These are phyloP conservation scores for Mesocricetus auratus DNA, from an alignment of 2,113 vertebrate genomes.

Conservation along the genomic window DNA sequence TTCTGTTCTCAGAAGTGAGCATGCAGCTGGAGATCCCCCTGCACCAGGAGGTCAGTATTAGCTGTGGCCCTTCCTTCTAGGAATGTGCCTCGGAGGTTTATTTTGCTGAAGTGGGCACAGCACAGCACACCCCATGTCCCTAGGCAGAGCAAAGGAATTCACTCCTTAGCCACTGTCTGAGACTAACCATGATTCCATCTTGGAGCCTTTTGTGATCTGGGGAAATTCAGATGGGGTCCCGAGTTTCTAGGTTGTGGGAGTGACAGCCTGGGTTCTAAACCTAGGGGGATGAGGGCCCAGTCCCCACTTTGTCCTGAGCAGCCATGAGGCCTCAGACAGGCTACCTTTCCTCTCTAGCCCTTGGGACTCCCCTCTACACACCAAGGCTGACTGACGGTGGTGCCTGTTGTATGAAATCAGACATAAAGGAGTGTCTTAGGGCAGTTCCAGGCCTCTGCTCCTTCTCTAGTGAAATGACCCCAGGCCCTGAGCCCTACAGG, in stretches of 20 bases:
- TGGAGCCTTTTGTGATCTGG: rapidly evolving
- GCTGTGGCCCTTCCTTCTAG: slow-evolving; percentile 67
- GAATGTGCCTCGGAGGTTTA: background rate
- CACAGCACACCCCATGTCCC: background rate
- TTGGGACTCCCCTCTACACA: background rate
- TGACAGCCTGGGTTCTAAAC: background rate
- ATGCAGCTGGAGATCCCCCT: background rate
- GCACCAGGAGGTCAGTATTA: background rate
- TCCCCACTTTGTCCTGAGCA: background rate
- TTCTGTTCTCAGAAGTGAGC: background rate
- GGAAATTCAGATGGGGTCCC: rapidly evolving
- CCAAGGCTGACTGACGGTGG: background rate
- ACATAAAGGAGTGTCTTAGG: background rate
- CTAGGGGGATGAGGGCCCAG: no score
- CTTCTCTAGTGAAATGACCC: background rate
- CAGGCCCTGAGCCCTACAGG: background rate
- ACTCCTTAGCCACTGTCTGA: background rate
- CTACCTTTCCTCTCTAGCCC: background rate
- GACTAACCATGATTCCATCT: rapidly evolving
- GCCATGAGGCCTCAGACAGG: background rate
- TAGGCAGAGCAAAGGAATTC: background rate
- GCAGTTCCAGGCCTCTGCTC: background rate
- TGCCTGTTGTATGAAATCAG: rapidly evolving
- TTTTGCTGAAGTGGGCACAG: slow-evolving; percentile 45
- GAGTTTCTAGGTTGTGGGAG: background rate